Evolutionary conservation across 2,113 vertebrate species (phyloP).

Genomic region (Urocynchramus pylzowi): DNA sequence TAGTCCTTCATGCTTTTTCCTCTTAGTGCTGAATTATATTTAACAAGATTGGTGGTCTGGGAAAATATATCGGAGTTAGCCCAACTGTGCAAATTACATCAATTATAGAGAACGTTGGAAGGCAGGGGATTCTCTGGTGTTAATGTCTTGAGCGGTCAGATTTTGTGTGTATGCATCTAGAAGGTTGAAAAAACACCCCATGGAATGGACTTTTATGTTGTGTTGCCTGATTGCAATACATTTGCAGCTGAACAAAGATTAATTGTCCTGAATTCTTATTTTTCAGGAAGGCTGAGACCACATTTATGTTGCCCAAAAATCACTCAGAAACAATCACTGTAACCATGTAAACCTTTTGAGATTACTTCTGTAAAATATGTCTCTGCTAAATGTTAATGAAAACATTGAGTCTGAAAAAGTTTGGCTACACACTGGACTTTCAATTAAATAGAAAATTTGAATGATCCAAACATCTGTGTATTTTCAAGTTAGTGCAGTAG

Average conservation of each 20-base stretch:
- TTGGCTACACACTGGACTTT: conserved; percentile 15
- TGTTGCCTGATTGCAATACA: background rate
- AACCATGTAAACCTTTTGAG: background rate
- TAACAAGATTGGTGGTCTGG: background rate
- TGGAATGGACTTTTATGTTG: background rate
- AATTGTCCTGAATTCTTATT: background rate
- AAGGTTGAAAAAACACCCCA: background rate
- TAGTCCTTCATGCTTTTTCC: background rate
- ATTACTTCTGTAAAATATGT: conserved; percentile 39
- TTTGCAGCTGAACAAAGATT: background rate
- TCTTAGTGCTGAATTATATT: background rate
- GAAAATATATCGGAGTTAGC: background rate
- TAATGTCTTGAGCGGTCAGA: background rate
- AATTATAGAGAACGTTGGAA: background rate
- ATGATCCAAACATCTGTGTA: background rate
- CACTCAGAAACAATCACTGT: background rate
- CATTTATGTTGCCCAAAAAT: background rate
- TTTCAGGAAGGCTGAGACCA: background rate
- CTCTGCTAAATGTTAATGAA: conserved; percentile 44
- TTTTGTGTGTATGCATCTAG: background rate
- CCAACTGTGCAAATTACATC: background rate
- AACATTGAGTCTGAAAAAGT: conserved; percentile 3
- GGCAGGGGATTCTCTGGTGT: background rate
- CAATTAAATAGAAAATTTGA: conserved; percentile 9
- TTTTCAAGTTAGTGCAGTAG: conserved; percentile 6